Percentiles rank a stretch among this genome's conserved stretches.
phyloP scores from a whole-genome alignment of 2,113 vertebrate species.

The Coregonus clupeaformis region DNA sequence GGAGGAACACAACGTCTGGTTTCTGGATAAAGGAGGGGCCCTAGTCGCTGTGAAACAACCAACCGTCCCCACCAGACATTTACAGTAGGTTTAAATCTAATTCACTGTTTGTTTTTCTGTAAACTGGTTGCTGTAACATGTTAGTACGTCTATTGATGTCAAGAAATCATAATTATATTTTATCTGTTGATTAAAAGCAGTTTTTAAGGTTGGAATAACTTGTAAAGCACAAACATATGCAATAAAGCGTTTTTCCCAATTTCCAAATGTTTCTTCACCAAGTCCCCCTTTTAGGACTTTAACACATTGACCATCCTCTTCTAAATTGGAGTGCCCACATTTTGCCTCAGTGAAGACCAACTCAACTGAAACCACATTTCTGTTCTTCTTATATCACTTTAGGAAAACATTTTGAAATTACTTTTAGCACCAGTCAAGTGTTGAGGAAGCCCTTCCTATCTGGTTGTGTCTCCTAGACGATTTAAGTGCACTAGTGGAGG shows the following conservation, averaged over 20 bases:
- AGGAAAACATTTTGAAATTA: slow-evolving; percentile 59
- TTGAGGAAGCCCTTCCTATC: slow-evolving; percentile 33
- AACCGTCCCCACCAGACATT: no score
- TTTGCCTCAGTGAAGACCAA: slow-evolving; percentile 59
- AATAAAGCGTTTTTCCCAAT: no score
- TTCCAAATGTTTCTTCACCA: no score
- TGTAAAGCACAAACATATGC: neutral
- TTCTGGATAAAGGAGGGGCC: no score
- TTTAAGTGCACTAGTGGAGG: slow-evolving; percentile 45
- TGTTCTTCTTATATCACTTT: slow-evolving; percentile 37
- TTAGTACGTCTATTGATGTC: neutral
- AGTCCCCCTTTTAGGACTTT: slow-evolving; percentile 56
- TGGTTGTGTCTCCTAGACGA: slow-evolving; percentile 58
- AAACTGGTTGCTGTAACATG: no score
- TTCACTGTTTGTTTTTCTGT: no score
- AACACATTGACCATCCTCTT: slow-evolving; percentile 48
- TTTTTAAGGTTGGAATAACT: slow-evolving; percentile 15
- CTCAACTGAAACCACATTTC: slow-evolving; percentile 66
- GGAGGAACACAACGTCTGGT: no score
- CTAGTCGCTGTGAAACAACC: no score
- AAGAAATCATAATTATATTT: slow-evolving; percentile 19
- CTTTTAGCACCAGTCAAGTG: slow-evolving; percentile 63
- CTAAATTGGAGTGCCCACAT: slow-evolving; percentile 42
- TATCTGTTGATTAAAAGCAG: slow-evolving; percentile 23
- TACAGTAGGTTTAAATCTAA: no score